Percentiles rank a stretch among this genome's conserved stretches.
Evolutionary conservation across 1,140 invertebrate genomes (phyloP).

Genomic region (Ceratina japonica): DNA sequence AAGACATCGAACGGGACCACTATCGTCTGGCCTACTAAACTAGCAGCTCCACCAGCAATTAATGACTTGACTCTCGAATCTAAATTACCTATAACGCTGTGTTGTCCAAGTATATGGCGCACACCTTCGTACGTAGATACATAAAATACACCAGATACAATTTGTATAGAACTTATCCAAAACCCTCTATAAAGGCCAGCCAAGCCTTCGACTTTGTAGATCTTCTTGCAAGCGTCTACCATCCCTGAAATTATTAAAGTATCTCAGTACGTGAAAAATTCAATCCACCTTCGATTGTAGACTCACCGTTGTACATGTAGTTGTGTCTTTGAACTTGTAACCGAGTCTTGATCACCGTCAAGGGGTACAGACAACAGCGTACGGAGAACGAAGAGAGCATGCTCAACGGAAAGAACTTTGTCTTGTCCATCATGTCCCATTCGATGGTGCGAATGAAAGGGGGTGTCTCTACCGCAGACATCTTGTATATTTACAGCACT

Average conservation of each 20-base stretch:
- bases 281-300: neutral
- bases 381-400: conserved; percentile 93
- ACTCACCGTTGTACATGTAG: conserved; percentile 88
- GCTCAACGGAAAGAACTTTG: conserved; percentile 94
- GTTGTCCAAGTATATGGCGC: conserved; percentile 87
- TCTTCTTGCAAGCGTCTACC: conserved; percentile 94
- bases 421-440: conserved; percentile 99
- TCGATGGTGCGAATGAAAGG: conserved; percentile 93
- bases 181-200: conserved; percentile 96
- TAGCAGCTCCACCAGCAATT: conserved; percentile 92
- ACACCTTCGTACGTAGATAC: conserved; percentile 97
- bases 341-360: conserved; percentile 98
- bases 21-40: conserved; percentile 95
- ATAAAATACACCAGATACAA: conserved; percentile 94
- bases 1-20: conserved; percentile 98
- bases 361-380: conserved; percentile 94
- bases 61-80: conserved; percentile 85
- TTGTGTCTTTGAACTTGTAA: conserved; percentile 93
- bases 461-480: conserved; percentile 80
- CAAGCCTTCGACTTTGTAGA: conserved; percentile 92
- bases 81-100: conserved; percentile 75
- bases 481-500: conserved; percentile 53
- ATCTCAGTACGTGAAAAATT: neutral
- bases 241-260: conserved; percentile 82
- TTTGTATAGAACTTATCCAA: conserved; percentile 93